phyloP scores from a whole-genome alignment of 2,113 vertebrate genomes.

The Myiozetetes cayanensis region DNA sequence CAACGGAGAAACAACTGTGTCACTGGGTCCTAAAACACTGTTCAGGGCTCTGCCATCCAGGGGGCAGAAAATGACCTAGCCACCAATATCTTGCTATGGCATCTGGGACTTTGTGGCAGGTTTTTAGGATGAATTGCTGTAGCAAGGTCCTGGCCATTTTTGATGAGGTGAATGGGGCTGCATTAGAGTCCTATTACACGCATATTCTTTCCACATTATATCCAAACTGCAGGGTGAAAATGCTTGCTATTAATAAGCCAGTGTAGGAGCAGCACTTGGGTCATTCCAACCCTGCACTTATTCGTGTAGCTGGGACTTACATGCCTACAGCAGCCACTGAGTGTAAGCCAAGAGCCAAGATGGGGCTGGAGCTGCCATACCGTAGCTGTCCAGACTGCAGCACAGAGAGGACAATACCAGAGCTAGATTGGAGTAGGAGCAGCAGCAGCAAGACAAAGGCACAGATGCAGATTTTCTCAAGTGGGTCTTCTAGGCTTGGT shows the following conservation, averaged over 20 bases:
- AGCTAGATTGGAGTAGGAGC: not conserved
- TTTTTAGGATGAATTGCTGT: not conserved
- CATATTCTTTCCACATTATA: accelerated
- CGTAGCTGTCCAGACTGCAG: not conserved
- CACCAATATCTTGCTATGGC: not conserved
- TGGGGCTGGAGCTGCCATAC: not conserved
- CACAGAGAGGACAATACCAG: not conserved
- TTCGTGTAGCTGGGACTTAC: accelerated
- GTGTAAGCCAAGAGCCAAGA: not conserved
- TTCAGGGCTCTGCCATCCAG: not conserved
- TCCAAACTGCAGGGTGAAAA: not conserved
- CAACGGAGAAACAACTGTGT: not conserved
- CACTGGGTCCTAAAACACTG: not conserved
- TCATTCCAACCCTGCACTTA: not conserved
- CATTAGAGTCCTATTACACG: accelerated
- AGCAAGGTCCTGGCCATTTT: not conserved
- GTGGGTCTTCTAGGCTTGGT: not conserved
- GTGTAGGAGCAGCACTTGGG: not conserved
- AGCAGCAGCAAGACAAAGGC: not conserved
- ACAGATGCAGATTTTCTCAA: not conserved
- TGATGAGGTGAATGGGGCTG: not conserved
- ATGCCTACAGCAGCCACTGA: not conserved
- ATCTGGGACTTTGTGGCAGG: not conserved
- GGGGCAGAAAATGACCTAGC: not conserved
- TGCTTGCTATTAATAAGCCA: not conserved